Conservation (phyloP, 2,113 vertebrate genomes). For the Chionis minor region DNA sequence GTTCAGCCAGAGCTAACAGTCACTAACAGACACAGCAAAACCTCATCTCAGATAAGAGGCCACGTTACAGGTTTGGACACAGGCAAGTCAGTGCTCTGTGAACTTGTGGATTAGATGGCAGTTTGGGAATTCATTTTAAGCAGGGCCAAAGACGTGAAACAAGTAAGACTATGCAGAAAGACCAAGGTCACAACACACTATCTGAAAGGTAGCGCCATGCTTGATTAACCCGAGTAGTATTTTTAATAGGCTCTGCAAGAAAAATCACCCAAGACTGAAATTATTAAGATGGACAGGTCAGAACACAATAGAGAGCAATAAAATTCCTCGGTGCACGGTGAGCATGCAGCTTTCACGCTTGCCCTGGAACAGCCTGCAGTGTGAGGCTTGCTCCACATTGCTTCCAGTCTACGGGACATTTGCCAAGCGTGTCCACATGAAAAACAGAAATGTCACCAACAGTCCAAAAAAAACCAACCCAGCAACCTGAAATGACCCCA, state of each 20-base stretch:
- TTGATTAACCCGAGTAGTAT: not conserved
- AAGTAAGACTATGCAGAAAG: not conserved
- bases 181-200: not conserved
- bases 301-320: not conserved
- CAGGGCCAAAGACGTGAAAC: not conserved
- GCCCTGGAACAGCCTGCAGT: not conserved
- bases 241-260: not conserved
- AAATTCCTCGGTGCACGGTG: not conserved
- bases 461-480: not conserved
- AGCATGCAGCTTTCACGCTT: not conserved
- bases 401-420: not conserved
- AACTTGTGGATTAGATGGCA: not conserved
- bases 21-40: not conserved
- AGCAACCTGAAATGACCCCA: not conserved
- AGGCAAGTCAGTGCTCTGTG: not conserved
- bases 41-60: not conserved
- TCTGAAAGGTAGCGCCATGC: not conserved
- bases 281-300: not conserved
- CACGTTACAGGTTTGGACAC: not conserved
- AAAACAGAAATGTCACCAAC: not conserved
- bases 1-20: not conserved
- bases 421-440: not conserved
- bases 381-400: not conserved
- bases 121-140: not conserved
- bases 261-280: not conserved